These are phyloP conservation scores for Microtus ochrogaster DNA, from an alignment of 2,113 vertebrate species.

Conservation along the genomic window DNA sequence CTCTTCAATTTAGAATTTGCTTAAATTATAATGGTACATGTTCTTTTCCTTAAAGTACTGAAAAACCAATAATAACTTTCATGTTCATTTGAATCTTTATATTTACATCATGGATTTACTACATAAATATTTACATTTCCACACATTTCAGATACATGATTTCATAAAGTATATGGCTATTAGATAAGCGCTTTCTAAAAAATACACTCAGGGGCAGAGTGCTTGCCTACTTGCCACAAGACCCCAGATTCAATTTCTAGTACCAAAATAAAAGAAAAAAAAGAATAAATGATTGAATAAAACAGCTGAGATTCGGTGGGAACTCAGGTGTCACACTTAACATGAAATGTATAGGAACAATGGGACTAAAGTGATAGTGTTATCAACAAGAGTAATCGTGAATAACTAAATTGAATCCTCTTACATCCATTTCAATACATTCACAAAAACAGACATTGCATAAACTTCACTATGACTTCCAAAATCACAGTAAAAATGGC, in stretches of 20 bases:
- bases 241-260: background rate
- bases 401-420: background rate
- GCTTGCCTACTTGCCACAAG: background rate
- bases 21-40: background rate
- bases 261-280: background rate
- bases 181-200: slow-evolving; percentile 6
- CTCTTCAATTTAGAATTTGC: background rate
- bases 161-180: slow-evolving; percentile 42
- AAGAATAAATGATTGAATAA: background rate
- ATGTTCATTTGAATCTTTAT: background rate
- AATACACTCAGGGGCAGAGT: background rate
- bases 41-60: background rate
- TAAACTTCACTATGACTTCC: background rate
- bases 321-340: background rate
- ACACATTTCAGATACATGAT: slow-evolving; percentile 2
- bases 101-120: slow-evolving; percentile 15
- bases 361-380: background rate
- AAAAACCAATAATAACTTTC: slow-evolving; percentile 40
- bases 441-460: background rate
- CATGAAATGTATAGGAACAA: slow-evolving; percentile 21
- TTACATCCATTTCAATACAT: slow-evolving; percentile 32
- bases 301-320: background rate
- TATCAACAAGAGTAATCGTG: background rate
- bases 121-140: slow-evolving; percentile 25
- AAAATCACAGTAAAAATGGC: background rate